A percentile compares a stretch with the other conserved stretches of the same genome.
phyloP scores from a whole-genome alignment of 2,113 vertebrate genomes.

The Chascanopsetta lugubris region DNA sequence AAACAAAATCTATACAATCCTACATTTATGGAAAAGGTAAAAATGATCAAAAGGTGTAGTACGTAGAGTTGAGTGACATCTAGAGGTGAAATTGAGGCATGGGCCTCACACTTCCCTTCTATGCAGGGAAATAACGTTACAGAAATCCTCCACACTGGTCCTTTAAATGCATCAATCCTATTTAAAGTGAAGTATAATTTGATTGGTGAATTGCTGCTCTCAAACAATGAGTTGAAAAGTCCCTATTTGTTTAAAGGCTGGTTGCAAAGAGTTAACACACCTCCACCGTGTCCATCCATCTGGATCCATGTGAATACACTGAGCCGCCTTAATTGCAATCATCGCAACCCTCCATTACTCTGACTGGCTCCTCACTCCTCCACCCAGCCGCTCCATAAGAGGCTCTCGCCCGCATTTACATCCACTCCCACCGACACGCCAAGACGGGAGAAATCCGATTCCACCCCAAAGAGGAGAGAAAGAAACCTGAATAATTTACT shows the following conservation, averaged over 20 bases:
- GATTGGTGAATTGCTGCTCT: not conserved
- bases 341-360: not conserved
- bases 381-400: constrained; percentile 22
- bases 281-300: not conserved
- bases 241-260: too few relatives aligned
- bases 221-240: too few relatives aligned
- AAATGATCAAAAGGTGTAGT: too few relatives aligned
- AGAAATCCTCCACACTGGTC: not conserved
- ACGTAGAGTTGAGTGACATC: too few relatives aligned
- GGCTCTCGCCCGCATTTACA: constrained; percentile 31
- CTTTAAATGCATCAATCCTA: not conserved
- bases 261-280: too few relatives aligned
- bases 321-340: constrained; percentile 34
- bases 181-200: not conserved
- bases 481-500: constrained; percentile 47
- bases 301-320: constrained; percentile 14
- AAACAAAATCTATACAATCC: too few relatives aligned
- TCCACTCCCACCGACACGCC: not conserved
- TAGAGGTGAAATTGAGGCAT: too few relatives aligned
- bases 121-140: not conserved
- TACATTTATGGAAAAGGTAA: too few relatives aligned
- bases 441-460: constrained; percentile 1
- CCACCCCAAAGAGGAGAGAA: not conserved
- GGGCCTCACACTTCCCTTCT: too few relatives aligned
- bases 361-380: constrained; percentile 20